Evolutionary conservation across 2,888 invertebrate species (phyloP).

Genomic region (Macrosiphum euphorbiae): DNA sequence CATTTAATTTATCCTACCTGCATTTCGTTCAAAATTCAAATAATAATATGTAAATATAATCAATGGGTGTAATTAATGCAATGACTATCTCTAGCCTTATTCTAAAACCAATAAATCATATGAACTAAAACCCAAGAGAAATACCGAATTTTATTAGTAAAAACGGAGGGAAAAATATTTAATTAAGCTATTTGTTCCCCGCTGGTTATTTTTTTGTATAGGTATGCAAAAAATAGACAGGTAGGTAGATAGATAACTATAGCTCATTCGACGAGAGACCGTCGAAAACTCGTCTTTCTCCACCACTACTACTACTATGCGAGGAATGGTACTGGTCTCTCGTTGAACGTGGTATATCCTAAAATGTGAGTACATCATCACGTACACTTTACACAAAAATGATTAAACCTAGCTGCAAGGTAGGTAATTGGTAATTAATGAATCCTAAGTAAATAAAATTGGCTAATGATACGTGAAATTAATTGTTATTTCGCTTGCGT

Average conservation of each 20-base stretch:
- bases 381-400: background rate
- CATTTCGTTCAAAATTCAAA: background rate
- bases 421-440: slow-evolving; percentile 7
- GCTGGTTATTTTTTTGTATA: background rate
- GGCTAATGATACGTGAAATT: slow-evolving; percentile 49
- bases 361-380: background rate
- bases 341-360: background rate
- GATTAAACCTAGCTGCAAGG: background rate
- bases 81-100: background rate
- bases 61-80: background rate
- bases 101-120: background rate
- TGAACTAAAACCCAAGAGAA: background rate
- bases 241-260: too few species aligned
- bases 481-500: slow-evolving; percentile 30
- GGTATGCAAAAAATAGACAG: background rate
- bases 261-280: too few species aligned
- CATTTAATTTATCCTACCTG: background rate
- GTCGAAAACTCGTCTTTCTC: too few species aligned
- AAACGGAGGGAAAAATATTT: background rate
- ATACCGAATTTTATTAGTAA: background rate
- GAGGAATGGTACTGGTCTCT: too few species aligned
- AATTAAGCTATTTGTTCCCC: background rate
- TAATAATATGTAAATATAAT: slow-evolving; percentile 18
- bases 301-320: too few species aligned
- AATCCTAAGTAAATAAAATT: slow-evolving; percentile 30